Base-by-base conservation (phyloP, 2,888 invertebrate genomes). In the Athalia rosae region DNA sequence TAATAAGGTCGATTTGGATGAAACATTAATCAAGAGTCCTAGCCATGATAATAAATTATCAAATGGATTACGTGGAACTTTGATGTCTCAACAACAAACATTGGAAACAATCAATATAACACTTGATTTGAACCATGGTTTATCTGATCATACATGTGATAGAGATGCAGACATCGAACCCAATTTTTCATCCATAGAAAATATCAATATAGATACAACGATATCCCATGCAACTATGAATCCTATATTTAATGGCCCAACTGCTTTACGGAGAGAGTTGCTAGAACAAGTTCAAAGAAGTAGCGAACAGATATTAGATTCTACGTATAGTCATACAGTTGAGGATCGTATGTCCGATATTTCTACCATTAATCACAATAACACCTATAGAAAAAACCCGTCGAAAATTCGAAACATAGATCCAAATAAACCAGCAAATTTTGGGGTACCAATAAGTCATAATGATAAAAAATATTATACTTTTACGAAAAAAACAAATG, bases 371-470 rank as follows among this genome's bases (percentile, higher is more conserved):
- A 85, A 84, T 80, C 84, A 83, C 62, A 86, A 84, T 43, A 84
- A 86, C 74, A 88, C 88, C 0, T 88, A 86, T 77, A 83, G 82
- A 77, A 86, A 85, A 78, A 81, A 81, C 45, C 76, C 79, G 5
- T 61, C 77, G 79, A 13, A 80, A 62, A 62, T 61, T 76, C 7
- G 67, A 3, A 80, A 83, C 2, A 67, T 80, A 13, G 66, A 43
- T 28, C 56, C 63, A 48, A 77, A 64, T 48, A 69, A 78, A 15
- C 47, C 6, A 59, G 48, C 48, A 6, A 62, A 11, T 15, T 28
- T 48, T 6, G 74, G 48, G 28, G 13, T 48, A n/a, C 61, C 59
- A 6, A n/a, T 48, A 2, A 15, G 50, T n/a, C 41, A 74, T n/a
- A 78, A 77, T 8, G 82, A 81, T 15, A 82, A 79, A 15, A 84